phyloP scores from a whole-genome alignment of 2,113 vertebrate genomes.

The Corydoras maculifer region DNA sequence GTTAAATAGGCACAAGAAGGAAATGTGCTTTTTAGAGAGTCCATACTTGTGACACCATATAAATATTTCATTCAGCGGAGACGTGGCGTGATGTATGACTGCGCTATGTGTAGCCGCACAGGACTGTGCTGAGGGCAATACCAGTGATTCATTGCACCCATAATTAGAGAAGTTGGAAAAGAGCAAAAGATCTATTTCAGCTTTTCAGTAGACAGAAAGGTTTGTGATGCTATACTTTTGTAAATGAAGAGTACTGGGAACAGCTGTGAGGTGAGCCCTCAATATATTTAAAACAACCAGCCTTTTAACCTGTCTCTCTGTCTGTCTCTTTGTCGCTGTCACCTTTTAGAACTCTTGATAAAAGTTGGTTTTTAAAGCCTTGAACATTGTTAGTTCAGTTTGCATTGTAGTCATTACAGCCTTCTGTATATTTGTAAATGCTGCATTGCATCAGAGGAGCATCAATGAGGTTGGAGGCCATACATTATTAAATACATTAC shows the following conservation, averaged over 20 bases:
- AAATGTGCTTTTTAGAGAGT: slow-evolving; percentile 33
- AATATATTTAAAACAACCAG: neutral
- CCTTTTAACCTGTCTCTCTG: neutral
- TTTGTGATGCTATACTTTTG: no score
- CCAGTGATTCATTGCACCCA: slow-evolving; percentile 51
- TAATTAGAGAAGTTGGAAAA: slow-evolving; percentile 52
- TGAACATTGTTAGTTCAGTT: no score
- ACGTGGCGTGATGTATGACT: slow-evolving; percentile 47
- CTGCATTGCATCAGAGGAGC: no score
- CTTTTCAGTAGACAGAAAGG: slow-evolving; percentile 4
- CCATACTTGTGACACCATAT: slow-evolving; percentile 31
- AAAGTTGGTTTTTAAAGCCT: no score
- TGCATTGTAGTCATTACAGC: no score
- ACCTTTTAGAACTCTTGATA: no score
- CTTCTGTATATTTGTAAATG: no score
- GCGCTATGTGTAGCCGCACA: slow-evolving; percentile 35
- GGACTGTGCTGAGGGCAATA: slow-evolving; percentile 51
- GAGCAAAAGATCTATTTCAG: neutral
- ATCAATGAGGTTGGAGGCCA: no score
- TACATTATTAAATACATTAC: no score
- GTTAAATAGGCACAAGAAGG: slow-evolving; percentile 13
- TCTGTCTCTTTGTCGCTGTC: neutral
- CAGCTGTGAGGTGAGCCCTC: no score
- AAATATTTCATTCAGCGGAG: slow-evolving; percentile 43
- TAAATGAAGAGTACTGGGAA: no score